Base-by-base conservation (phyloP, 1,140 invertebrate species). In the Drosophila equinoxialis region DNA sequence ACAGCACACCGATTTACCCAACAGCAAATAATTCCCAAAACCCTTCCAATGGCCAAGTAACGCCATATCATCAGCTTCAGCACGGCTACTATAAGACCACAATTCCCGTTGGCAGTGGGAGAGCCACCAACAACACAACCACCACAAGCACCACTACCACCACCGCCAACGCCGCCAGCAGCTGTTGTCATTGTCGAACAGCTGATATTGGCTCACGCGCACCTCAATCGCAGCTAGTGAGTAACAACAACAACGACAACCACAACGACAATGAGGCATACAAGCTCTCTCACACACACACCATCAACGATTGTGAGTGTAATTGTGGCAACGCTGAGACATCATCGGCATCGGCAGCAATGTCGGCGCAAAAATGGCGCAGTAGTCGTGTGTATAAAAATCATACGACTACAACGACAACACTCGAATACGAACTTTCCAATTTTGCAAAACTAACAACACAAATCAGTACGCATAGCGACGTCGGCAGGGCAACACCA, bases 371-470 rank as follows among this genome's bases (percentile, higher is more conserved):
- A 68, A 77, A 73, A 64, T 77, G 78, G 73, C 87, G 79, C 80
- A 91, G 81, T 91, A 90, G 85, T 84, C 79, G 80, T 85, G 68
- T 77, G 82, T 86, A 77, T 79, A 91, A 85, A 68, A 90, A 90
- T 91, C 90, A 91, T 84, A 90, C 90, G 89, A 91, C 81, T 77
- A 81, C 90, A 84, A 81, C 90, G 71, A 90, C 81, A 85, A 90
- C 90, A 67, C 77, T 91, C 77, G 87, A 91, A 87, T 90, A 91
- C 82, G 91, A 92, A 79, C 75, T 91, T 81, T 87, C 85, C 72
- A 90, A 91, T 79, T 90, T 90, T 68, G 90, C 90, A 85, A 91
- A 90, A 87, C 81, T 91, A 72, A 90, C 79, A 77, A 89, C 84
- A 81, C 66, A 90, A 91, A 90, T 91, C 87, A 91, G 83, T 85